phyloP scores from a whole-genome alignment of 37 sponge, comb jelly and placozoan species.

The Lycopodina hypogea region DNA sequence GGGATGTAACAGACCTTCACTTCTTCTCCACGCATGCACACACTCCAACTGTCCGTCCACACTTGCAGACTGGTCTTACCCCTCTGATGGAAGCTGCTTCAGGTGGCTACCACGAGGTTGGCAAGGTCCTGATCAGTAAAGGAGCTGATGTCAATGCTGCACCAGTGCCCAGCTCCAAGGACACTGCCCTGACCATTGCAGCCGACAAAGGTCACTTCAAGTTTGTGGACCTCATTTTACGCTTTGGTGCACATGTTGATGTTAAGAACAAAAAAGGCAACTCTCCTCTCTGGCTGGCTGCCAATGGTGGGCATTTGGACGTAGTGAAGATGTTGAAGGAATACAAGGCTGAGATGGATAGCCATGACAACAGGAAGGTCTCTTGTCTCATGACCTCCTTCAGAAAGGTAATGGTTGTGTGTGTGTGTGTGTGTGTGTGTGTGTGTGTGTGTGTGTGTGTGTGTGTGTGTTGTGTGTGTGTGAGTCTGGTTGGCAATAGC shows the following conservation, averaged over 20 bases:
- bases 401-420: conserved; percentile 47
- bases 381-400: conserved; percentile 85
- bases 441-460: no score
- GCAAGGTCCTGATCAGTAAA: conserved; percentile 70
- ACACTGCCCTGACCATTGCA: conserved; percentile 90
- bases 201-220: conserved; percentile 91
- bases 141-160: conserved; percentile 93
- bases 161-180: conserved; percentile 89
- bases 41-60: not conserved
- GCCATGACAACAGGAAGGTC: conserved; percentile 90
- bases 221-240: conserved; percentile 82
- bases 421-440: no score
- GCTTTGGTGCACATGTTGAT: conserved; percentile 73
- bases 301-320: conserved; percentile 88
- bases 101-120: conserved; percentile 90
- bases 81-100: conserved; percentile 95
- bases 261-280: conserved; percentile 95
- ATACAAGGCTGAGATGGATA: conserved; percentile 71
- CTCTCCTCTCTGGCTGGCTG: conserved; percentile 92
- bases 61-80: conserved; percentile 81
- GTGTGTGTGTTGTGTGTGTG: no score
- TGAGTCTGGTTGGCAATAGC: not conserved
- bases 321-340: conserved; percentile 65
- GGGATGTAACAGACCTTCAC: no score
- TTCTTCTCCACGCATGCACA: no score